These are phyloP conservation scores for Enteromius afrohamiltoni DNA, from an alignment of 2,797 vertebrate species.

Conservation along the genomic window DNA sequence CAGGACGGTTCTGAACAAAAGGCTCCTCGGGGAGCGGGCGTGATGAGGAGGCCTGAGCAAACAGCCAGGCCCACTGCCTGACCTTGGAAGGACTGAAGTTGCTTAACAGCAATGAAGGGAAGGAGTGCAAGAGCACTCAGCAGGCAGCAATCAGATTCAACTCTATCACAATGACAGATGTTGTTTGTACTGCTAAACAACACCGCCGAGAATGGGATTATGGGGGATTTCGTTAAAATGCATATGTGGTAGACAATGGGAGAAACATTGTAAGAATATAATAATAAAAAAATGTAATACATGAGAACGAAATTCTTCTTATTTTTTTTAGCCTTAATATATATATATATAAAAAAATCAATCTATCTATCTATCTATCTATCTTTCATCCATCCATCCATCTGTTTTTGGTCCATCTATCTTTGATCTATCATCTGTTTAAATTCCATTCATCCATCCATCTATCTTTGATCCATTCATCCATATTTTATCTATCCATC, in stretches of 20 bases:
- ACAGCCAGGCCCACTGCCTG: constrained; percentile 42
- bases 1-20: constrained; percentile 46
- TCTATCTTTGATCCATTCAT: too few relatives aligned
- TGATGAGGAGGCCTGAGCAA: constrained; percentile 44
- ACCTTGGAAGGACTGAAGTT: constrained; percentile 47
- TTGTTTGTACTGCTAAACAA: constrained; percentile 22
- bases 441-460: too few relatives aligned
- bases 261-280: not conserved
- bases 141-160: not conserved
- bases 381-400: too few relatives aligned
- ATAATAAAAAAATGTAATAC: not conserved
- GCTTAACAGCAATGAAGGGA: constrained; percentile 36
- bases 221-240: not conserved
- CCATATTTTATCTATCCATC: too few relatives aligned
- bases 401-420: too few relatives aligned
- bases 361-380: too few relatives aligned
- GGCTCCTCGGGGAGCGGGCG: constrained; percentile 36
- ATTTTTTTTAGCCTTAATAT: too few relatives aligned
- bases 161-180: not conserved
- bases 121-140: constrained; percentile 16
- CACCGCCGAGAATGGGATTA: not conserved
- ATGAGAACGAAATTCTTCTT: too few relatives aligned
- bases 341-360: too few relatives aligned
- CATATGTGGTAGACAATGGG: not conserved
- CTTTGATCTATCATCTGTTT: too few relatives aligned